Evolutionary conservation across 2,888 invertebrate genomes (phyloP), one percentile per base, ranked within the genome.

Genomic region (Crepidodera aurea): DNA sequence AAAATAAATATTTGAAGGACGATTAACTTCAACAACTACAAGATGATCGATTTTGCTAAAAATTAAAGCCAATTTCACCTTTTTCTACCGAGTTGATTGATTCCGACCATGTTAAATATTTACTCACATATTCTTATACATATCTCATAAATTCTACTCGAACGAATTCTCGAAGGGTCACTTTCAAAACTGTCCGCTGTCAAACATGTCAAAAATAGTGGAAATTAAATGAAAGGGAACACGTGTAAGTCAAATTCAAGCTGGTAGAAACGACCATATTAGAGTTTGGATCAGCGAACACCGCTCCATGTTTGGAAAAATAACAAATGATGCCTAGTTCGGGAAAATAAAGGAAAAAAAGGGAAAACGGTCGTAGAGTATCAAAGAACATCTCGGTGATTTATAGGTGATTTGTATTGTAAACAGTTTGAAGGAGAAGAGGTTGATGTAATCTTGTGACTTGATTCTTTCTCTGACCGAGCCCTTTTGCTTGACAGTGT

Each of bases 211-310:
- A 32, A 32, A 32, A 3, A 32, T 10, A 2, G 32, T n/a, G 6
- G 32, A 32, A 32, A 32, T 32, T 32, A 51, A 51, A 37, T 51
- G 5, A n/a, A n/a, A 19, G 22, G 34, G 16, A 34, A 51, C 51
- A 37, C 37, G 51, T 37, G 51, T 37, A 37, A 22, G 19, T 37
- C 13, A 12, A 19, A 51, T 29, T 37, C 37, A n/a, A 34, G 8
- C 22, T 51, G 19, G 19, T 34, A 51, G 51, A 22, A 51, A 51
- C 51, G 32, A 51, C 51, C 51, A 34, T 37, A 51, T 51, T 51
- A 37, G 34, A 29, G 37, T 12, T 22, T 15, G 51, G 51, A 51
- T 51, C 51, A 51, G 37, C 37, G 51, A 51, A 51, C 51, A 51
- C 19, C 25, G 50, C 25, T 50, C 15, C 29, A 50, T 50, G 50